phyloP scores from a whole-genome alignment of 2,888 invertebrate species.

The Taphrorychus bicolor region DNA sequence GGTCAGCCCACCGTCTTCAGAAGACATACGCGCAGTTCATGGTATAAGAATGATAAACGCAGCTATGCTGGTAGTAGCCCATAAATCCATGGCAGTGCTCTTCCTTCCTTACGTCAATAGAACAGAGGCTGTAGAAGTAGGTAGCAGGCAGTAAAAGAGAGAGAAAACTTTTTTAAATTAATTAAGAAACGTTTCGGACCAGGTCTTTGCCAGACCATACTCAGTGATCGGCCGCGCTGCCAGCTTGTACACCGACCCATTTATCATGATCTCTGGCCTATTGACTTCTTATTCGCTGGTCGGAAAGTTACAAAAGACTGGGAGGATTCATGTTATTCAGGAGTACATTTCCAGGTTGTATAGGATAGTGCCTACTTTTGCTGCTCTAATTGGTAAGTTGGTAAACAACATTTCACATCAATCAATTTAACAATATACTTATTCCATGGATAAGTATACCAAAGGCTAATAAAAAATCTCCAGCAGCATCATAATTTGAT shows the following conservation, averaged over 20 bases:
- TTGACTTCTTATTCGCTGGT: conserved; percentile 70
- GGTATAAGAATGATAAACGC: conserved; percentile 73
- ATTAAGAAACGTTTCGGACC: conserved; percentile 41
- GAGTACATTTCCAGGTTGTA: conserved; percentile 69
- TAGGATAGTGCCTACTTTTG: conserved; percentile 70
- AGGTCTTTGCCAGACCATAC: conserved; percentile 70
- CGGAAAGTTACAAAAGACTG: conserved; percentile 64
- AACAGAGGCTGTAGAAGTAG: conserved; percentile 70
- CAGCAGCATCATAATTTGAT: background rate
- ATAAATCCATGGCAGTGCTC: conserved; percentile 76
- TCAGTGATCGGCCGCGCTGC: conserved; percentile 73
- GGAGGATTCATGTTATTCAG: conserved; percentile 64
- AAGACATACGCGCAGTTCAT: conserved; percentile 70
- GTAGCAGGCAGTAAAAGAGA: too few relatives aligned
- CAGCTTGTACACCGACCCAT: conserved; percentile 75
- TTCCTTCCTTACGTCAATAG: conserved; percentile 72
- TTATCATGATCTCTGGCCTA: conserved; percentile 73
- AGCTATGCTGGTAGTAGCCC: conserved; percentile 67
- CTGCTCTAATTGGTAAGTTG: conserved; percentile 63
- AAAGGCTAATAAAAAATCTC: too few relatives aligned
- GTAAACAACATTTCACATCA: too few relatives aligned
- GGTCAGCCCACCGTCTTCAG: conserved; percentile 59
- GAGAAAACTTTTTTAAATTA: too few relatives aligned
- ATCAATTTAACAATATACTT: background rate
- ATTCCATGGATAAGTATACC: too few relatives aligned